Evolutionary conservation across 2,888 invertebrate species (phyloP), one percentile per base, ranked within the genome.

Genomic region (Alviniconcha strummeri): DNA sequence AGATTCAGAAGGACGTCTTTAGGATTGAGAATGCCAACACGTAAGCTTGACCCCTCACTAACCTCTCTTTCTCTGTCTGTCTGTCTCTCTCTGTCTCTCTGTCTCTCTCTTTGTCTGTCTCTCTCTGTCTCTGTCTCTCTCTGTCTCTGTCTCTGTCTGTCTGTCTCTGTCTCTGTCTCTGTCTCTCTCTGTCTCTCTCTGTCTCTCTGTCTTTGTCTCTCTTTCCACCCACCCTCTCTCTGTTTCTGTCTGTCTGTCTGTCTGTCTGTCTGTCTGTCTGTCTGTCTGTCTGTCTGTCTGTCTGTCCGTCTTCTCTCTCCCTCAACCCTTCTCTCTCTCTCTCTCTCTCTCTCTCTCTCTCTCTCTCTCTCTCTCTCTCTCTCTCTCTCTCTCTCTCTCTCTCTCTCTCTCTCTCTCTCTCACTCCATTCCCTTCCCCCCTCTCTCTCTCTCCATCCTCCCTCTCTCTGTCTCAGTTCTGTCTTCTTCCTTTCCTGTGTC

Each of bases 91-190:
- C 72, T 19, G 17, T 19, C 36, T 72, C 36, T 36, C 36, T 72
- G 4, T 72, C 19, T 72, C 19, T 72, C 19, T 72, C 19, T 36
- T 8, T 72, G 4, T 7, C 60, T 72, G 19, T 72, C 72, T 72
- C 72, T 72, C 72, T 72, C 72, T 72, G 19, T 72, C 72, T 72
- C 72, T 19, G 4, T 72, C 72, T 72, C 72, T 72, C 72, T 72
- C 72, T 72, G 19, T 19, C 72, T 19, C 19, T 19, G 6, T 72
- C 36, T 72, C 36, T 60, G 60, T 60, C 8, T 60, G 60, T 60
- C 8, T 60, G 60, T 60, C 11, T 60, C 8, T 60, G 60, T 60
- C 8, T 60, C 8, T 60, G 11, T 60, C 8, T 60, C 7, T 60
- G 60, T 60, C 8, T 60, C 8, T 60, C 8, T 60, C 8, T 60